Conservation (phyloP, 2,888 invertebrate species). For the Idaea aversata region DNA sequence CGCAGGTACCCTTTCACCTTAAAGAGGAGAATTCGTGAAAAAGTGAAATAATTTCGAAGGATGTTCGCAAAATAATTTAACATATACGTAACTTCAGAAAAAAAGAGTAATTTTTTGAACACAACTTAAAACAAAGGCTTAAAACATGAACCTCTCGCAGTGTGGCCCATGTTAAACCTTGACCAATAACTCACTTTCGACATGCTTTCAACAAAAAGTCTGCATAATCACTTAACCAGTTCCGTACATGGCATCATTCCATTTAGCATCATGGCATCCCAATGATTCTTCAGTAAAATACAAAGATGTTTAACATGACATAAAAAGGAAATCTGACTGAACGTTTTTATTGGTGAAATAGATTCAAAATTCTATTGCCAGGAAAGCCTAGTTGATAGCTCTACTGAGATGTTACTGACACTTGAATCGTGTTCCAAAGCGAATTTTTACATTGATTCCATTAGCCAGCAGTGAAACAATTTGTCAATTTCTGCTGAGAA, state of each 20-base stretch:
- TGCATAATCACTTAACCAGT: slow-evolving; percentile 50
- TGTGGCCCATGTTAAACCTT: slow-evolving; percentile 12
- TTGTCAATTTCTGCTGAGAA: no score
- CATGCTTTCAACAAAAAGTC: slow-evolving; percentile 49
- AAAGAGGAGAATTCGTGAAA: no score
- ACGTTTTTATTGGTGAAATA: not conserved
- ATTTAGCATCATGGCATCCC: slow-evolving; percentile 52
- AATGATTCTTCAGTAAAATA: slow-evolving; percentile 46
- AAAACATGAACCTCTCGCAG: not conserved
- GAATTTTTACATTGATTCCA: no score
- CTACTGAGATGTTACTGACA: no score
- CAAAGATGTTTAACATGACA: not conserved
- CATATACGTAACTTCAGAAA: not conserved
- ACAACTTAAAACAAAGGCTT: slow-evolving; percentile 2
- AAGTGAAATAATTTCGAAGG: no score
- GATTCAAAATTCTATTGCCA: no score
- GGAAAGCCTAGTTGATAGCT: no score
- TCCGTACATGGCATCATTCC: slow-evolving; percentile 41
- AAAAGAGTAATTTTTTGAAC: not conserved
- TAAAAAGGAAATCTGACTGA: not conserved
- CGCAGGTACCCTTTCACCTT: no score
- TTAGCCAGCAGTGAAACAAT: no score
- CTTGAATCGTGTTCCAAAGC: no score
- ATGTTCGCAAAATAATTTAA: not conserved
- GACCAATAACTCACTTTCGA: slow-evolving; percentile 43